Evolutionary conservation across 2,888 invertebrate species (phyloP).

Genomic region (Spicauda simplicius): DNA sequence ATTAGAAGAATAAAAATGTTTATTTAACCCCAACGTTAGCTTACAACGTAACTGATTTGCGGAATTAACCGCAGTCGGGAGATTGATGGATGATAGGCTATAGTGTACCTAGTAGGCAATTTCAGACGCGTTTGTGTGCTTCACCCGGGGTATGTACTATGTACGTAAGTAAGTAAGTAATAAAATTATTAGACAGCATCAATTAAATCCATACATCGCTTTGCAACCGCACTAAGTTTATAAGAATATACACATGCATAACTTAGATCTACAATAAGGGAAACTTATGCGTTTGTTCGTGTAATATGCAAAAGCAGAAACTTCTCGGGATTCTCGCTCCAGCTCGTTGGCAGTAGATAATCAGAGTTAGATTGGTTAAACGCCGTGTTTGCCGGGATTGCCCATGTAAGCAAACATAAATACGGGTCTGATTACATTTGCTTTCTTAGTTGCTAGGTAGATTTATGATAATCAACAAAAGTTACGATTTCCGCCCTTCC

Average conservation of each 20-base stretch:
- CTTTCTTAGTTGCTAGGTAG: conserved; percentile 30
- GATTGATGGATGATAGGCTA: too few species aligned
- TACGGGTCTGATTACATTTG: conserved; percentile 21
- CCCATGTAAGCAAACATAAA: conserved; percentile 32
- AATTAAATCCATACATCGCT: too few species aligned
- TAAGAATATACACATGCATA: background rate
- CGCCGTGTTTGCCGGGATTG: conserved; percentile 25
- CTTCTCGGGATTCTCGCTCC: conserved; percentile 30
- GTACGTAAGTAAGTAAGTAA: too few species aligned
- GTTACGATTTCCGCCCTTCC: background rate
- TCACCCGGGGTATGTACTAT: too few species aligned
- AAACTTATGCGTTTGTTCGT: conserved; percentile 18
- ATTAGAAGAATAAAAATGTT: too few species aligned
- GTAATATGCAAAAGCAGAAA: conserved; percentile 24
- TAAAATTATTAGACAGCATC: too few species aligned
- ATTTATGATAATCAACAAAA: conserved; percentile 25
- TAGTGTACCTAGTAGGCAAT: too few species aligned
- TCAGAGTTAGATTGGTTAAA: conserved; percentile 30
- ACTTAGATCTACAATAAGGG: background rate
- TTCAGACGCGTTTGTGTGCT: too few species aligned
- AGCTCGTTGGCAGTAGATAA: conserved; percentile 27
- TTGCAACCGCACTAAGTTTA: background rate
- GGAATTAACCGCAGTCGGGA: too few species aligned
- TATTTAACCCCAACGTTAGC: too few species aligned
- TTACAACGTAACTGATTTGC: too few species aligned